These are phyloP conservation scores for Aporophyla nigra DNA, from an alignment of 2,888 invertebrate genomes.

Conservation along the genomic window DNA sequence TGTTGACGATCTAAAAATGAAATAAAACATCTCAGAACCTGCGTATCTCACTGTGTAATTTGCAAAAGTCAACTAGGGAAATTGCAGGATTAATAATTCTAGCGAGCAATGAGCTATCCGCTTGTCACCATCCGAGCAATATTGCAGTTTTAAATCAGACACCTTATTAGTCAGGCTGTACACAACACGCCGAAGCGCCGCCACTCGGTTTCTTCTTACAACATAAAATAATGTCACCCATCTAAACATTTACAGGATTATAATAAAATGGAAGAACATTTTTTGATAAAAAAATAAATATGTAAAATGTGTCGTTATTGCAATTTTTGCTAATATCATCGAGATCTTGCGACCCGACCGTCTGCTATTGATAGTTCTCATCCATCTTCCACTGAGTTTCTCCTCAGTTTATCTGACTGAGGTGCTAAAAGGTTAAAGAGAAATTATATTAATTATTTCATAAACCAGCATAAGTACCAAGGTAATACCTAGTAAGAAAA, in stretches of 20 bases:
- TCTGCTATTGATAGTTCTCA: conserved; percentile 23
- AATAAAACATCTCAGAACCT: conserved; percentile 26
- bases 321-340: background rate
- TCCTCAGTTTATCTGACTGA: conserved; percentile 25
- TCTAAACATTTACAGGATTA: conserved; percentile 35
- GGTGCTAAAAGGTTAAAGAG: conserved; percentile 59
- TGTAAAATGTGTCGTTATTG: background rate
- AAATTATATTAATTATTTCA: conserved; percentile 65
- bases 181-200: conserved; percentile 35
- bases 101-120: conserved; percentile 55
- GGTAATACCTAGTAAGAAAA: conserved; percentile 48
- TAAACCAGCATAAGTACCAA: conserved; percentile 42
- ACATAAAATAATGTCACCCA: conserved; percentile 54
- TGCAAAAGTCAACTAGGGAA: conserved; percentile 56
- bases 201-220: conserved; percentile 34
- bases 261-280: conserved; percentile 1
- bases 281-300: conserved; percentile 1
- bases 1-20: conserved; percentile 34
- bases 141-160: conserved; percentile 63
- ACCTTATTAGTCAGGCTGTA: conserved; percentile 53
- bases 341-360: background rate
- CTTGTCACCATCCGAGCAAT: conserved; percentile 57
- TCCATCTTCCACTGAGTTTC: conserved; percentile 16
- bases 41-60: conserved; percentile 46
- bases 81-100: conserved; percentile 54